These are phyloP conservation scores for Coregonus clupeaformis DNA, from an alignment of 2,113 vertebrate species.

Conservation along the genomic window DNA sequence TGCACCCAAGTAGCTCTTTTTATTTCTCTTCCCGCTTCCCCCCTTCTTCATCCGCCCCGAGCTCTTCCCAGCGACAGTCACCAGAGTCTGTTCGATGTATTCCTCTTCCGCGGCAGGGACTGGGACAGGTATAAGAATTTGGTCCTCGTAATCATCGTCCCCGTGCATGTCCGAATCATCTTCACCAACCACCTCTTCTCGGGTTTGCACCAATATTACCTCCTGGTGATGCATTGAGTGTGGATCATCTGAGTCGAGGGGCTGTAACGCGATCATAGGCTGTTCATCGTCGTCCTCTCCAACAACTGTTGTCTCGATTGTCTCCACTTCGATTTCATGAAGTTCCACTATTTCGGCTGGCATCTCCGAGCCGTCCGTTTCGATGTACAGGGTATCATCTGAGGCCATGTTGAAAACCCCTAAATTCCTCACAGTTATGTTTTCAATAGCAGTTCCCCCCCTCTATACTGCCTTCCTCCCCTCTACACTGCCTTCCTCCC, in stretches of 20 bases:
- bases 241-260: constrained; percentile 88
- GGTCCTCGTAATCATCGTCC: constrained; percentile 94
- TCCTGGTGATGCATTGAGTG: constrained; percentile 86
- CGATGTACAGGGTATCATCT: constrained; percentile 95
- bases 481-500: constrained; percentile 72
- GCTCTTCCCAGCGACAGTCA: constrained; percentile 90
- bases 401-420: constrained; percentile 83
- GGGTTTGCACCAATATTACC: constrained; percentile 96
- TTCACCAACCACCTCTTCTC: constrained; percentile 96
- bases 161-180: constrained; percentile 91
- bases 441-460: constrained; percentile 55
- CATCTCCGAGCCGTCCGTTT: constrained; percentile 95
- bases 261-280: constrained; percentile 97
- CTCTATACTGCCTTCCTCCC: too few relatives aligned
- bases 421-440: constrained; percentile 37
- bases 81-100: constrained; percentile 96
- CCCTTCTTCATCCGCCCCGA: constrained; percentile 87
- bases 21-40: constrained; percentile 90
- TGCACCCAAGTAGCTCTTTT: constrained; percentile 90
- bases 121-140: constrained; percentile 93
- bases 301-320: constrained; percentile 94
- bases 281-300: constrained; percentile 86
- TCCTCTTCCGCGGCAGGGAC: constrained; percentile 92
- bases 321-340: constrained; percentile 97
- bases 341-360: constrained; percentile 96